Evolutionary conservation across 2,888 invertebrate species (phyloP), one percentile per base, ranked within the genome.

Genomic region (Diaperis boleti): DNA sequence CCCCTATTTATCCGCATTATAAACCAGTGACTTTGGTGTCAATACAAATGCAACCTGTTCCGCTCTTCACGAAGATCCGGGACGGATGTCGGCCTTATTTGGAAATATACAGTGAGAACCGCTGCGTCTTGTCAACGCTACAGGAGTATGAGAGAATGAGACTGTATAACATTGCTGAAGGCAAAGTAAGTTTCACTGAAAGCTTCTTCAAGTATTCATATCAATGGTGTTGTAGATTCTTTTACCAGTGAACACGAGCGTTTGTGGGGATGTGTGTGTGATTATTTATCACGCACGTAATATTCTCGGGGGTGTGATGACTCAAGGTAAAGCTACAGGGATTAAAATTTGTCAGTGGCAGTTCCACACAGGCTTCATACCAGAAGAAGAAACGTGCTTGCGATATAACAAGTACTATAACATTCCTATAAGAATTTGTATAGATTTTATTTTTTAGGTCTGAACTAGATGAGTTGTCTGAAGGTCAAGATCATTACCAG

Each of bases 21-120:
- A 89, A 90, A 74, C 91, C 94, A 3, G 86, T 96, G 2, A 89
- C 90, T n/a, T 81, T 98, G 64, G 88, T 92, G 35, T 90, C 92
- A 3, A 76, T 98, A 6, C 88, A 90, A 10, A 87, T 98, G 74
- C 89, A 92, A 72, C 96, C 97, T 0, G 91, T 97, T 39, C 98
- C 98, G 1, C 82, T 95, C 11, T 98, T 97, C 83, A 98, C 96
- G 6, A 94, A 94, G 84, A 88, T 93, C 60, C 90, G 93, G 69
- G 96, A 96, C 82, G 98, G 98, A 0, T 96, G 96, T 78, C 87
- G 97, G 62, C 95, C 97, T 3, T 97, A 92, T 80, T 86, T 95
- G 56, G 97, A 98, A 82, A 88, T 98, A 15, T 96, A 90, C 81
- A 92, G 92, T 76, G 95, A 95, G 75, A 95, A 95, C 70, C 88